These are phyloP conservation scores for Gambusia holbrooki DNA, from an alignment of 2,113 vertebrate genomes.

Conservation along the genomic window DNA sequence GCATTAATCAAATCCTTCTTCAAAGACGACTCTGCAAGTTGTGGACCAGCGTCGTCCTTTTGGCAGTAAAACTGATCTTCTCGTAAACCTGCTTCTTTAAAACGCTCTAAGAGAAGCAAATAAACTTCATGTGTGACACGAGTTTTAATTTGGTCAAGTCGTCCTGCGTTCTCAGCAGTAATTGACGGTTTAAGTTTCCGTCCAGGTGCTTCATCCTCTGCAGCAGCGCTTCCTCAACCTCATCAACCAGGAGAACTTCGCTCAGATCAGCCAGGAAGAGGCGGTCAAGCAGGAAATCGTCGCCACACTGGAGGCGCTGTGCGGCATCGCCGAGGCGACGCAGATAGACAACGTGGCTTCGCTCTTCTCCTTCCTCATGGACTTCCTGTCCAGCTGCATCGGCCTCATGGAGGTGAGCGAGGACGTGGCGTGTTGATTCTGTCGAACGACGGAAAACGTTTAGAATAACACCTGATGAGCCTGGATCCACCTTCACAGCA, in stretches of 20 bases:
- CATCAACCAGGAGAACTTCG: slow-evolving; percentile 98
- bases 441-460: background rate
- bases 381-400: slow-evolving; percentile 98
- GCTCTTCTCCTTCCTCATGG: slow-evolving; percentile 98
- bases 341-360: slow-evolving; percentile 97
- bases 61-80: background rate
- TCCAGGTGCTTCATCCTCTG: slow-evolving; percentile 94
- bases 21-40: background rate
- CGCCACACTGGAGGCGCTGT: slow-evolving; percentile 93
- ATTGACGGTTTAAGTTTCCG: too few species aligned
- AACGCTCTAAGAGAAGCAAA: background rate
- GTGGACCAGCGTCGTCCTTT: background rate
- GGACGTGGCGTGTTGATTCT: background rate
- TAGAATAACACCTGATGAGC: too few species aligned
- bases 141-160: background rate
- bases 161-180: too few species aligned
- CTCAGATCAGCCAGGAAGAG: slow-evolving; percentile 95
- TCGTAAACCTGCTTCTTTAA: too few species aligned
- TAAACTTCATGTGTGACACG: background rate
- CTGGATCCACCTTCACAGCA: too few species aligned
- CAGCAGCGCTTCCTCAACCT: slow-evolving; percentile 97
- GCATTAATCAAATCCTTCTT: background rate
- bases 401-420: slow-evolving; percentile 90
- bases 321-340: slow-evolving; percentile 97
- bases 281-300: slow-evolving; percentile 95